Base-by-base conservation (phyloP, 2,113 vertebrate genomes). In the Siniperca chuatsi region DNA sequence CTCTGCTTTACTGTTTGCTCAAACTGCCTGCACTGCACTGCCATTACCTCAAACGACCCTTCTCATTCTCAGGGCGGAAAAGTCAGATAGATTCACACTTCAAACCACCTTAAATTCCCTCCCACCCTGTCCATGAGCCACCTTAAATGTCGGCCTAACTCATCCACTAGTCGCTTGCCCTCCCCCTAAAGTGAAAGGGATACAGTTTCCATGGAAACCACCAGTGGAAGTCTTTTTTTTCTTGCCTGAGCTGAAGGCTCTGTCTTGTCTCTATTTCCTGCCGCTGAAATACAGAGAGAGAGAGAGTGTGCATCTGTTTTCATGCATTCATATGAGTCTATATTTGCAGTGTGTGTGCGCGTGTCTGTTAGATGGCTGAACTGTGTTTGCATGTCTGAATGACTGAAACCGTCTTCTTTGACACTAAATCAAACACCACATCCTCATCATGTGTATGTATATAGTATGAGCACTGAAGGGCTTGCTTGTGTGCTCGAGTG, bases 161-260 rank as follows among this genome's bases (percentile, higher is more conserved):
- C 89, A 81, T 82, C 82, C 57, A 85, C 85, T 80, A 81, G 84
- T 89, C 82, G 79, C 86, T 89, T 89, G 91, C 92, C 91, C 92
- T 93, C 89, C 92, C 91, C 87, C 78, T 79, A 71, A 91, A 91
- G 82, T 86, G 85, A 92, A 86, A 87, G 82, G 89, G 89, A 94
- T 87, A 90, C 93, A 90, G 96, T 96, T 96, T 94, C 96, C 94
- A 96, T 96, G 94, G 95, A 87, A 96, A 96, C 96, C 86, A 92
- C 81, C 89, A 93, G 90, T 94, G 91, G 90, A 95, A 93, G 89
- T 93, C 85, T 93, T 83, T 93, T 93, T 89, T 86, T 90, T 88
- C 84, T 87, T 9, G 76, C 78, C 78, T 83, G 75, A 93, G 91
- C 91, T 88, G 75, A 92, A 88, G 79, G 91, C 92, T 90, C 88